Conservation (phyloP, 1,140 invertebrate species). For the Tetranychus urticae region DNA sequence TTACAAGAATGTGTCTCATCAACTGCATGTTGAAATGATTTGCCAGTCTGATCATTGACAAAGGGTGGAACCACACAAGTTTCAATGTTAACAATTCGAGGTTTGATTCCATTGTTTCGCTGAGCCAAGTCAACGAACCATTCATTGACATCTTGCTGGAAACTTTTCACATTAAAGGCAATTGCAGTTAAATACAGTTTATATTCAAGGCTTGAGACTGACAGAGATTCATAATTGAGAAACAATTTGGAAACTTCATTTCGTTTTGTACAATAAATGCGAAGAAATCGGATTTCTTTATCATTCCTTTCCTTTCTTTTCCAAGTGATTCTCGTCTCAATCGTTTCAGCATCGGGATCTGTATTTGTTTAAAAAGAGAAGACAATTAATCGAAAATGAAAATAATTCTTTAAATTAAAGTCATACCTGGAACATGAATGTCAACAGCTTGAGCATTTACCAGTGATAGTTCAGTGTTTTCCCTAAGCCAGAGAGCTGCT, state of each 20-base stretch:
- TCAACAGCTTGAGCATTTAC: slow-evolving; percentile 21
- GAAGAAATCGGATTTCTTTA: background rate
- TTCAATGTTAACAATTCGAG: background rate
- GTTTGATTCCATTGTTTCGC: background rate
- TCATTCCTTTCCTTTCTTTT: no score
- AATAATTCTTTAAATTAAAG: no score
- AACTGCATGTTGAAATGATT: background rate
- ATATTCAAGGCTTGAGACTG: no score
- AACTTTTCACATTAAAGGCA: background rate
- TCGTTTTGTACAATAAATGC: background rate
- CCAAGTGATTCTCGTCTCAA: no score
- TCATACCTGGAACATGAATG: slow-evolving; percentile 43
- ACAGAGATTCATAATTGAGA: background rate
- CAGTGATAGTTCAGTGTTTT: slow-evolving; percentile 1
- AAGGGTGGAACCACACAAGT: background rate
- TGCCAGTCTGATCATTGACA: background rate
- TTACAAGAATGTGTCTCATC: background rate
- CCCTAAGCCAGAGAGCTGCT: background rate
- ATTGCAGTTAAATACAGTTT: background rate
- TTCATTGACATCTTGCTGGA: background rate
- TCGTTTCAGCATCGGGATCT: background rate
- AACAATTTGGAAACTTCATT: background rate
- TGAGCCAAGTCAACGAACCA: background rate
- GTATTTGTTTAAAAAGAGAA: no score
- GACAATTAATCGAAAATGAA: no score